Evolutionary conservation across 2,113 vertebrate species (phyloP), one percentile per base, ranked within the genome.

Genomic region (Bubo blakistoni): DNA sequence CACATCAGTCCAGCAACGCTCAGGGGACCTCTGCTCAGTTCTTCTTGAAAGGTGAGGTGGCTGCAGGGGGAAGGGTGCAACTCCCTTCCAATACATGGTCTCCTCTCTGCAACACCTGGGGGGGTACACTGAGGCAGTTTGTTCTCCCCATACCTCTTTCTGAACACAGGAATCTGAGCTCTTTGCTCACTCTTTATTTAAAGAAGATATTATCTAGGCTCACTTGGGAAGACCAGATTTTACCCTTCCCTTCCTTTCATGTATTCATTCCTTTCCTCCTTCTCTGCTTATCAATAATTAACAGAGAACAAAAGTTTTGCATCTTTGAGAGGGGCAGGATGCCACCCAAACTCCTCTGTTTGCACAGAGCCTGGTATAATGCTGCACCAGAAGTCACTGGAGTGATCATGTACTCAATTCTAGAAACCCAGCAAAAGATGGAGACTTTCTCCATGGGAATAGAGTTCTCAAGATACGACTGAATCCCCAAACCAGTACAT

Each of bases 11-110:
- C 32, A 92, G 25, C 26, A 89, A 26, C 21, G 52, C 20, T 63
- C 26, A 17, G n/a, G 24, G 21, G 32, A 52, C 5, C 24, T 59
- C 58, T 42, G 6, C n/a, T 74, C 9, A 32, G 18, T 7, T 70
- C 17, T 51, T 78, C 69, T 57, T 82, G 61, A 61, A 77, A 73
- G 32, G 7, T 9, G 19, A 92, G 19, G 13, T 54, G 7, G 5
- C 38, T 36, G 54, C 47, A 76, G 30, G 7, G 21, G 8, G 4
- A 49, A 82, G 16, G 36, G 14, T 77, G 27, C 10, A 86, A 26
- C 18, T 40, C 15, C 27, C 8, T 91, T 85, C 36, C 13, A 44
- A 16, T 2, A 44, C 5, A 22, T 1, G 0, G 1, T 67, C 20
- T 92, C 10, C 12, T 67, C 24, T 90, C 51, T 76, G 42, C 34